phyloP scores from a whole-genome alignment of 2,113 vertebrate genomes.

The Aegotheles bennettii region DNA sequence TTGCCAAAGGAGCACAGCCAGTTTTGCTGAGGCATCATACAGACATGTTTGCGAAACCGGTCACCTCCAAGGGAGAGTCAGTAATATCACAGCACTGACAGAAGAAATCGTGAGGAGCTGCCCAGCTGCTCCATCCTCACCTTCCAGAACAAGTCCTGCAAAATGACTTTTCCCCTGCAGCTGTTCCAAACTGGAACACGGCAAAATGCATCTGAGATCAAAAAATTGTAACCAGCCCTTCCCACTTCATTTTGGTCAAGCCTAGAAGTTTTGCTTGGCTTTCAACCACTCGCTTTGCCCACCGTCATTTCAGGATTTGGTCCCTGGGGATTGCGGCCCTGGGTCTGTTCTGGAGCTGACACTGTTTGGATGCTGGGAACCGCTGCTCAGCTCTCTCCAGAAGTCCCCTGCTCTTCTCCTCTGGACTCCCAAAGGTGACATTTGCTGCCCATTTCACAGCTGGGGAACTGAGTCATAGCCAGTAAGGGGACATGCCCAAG shows the following conservation, averaged over 20 bases:
- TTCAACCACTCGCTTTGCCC: background rate
- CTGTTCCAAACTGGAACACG: background rate
- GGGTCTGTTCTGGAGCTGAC: background rate
- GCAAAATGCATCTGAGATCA: background rate
- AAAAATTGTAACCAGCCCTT: background rate
- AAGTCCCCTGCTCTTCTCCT: background rate
- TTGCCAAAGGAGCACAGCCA: background rate
- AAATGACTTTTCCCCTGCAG: background rate
- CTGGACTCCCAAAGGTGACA: background rate
- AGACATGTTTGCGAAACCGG: background rate
- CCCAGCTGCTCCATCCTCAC: background rate
- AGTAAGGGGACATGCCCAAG: background rate
- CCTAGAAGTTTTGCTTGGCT: background rate
- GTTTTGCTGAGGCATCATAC: background rate
- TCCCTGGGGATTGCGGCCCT: background rate
- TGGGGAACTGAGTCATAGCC: background rate
- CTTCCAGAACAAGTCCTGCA: background rate
- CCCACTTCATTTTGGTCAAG: background rate
- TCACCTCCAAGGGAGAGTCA: background rate
- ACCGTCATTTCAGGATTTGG: background rate
- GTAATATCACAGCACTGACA: background rate
- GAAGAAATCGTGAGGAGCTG: background rate
- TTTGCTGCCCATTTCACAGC: background rate
- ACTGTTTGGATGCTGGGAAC: rapidly evolving
- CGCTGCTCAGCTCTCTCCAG: background rate